phyloP scores from a whole-genome alignment of 2,888 invertebrate species.

The Petrophora chlorosata region DNA sequence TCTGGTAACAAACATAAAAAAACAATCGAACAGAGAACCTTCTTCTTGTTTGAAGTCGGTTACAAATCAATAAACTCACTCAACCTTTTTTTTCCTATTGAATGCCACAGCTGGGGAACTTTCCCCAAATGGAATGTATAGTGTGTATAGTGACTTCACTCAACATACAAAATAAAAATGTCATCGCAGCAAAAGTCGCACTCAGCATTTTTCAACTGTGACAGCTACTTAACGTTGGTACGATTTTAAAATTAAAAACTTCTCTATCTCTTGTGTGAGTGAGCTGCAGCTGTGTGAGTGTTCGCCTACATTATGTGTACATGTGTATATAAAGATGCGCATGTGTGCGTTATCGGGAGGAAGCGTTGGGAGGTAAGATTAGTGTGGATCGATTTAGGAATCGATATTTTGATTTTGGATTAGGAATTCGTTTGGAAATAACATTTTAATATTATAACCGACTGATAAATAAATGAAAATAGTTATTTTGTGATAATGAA shows the following conservation, averaged over 20 bases:
- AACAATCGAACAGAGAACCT: too few relatives aligned
- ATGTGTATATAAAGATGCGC: constrained; percentile 27
- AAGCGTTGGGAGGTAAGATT: constrained; percentile 41
- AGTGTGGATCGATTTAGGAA: constrained; percentile 35
- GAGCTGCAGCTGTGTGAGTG: constrained; percentile 35
- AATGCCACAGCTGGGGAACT: too few relatives aligned
- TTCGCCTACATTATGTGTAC: constrained; percentile 52
- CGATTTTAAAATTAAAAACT: constrained; percentile 78
- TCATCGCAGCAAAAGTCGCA: constrained; percentile 9
- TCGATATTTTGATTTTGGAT: background rate
- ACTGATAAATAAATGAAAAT: too few relatives aligned
- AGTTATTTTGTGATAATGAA: too few relatives aligned
- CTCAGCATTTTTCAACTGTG: constrained; percentile 37
- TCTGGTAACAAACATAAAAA: too few relatives aligned
- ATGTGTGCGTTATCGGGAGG: constrained; percentile 38
- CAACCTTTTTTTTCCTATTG: too few relatives aligned
- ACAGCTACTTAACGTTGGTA: constrained; percentile 54
- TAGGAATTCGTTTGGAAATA: too few relatives aligned
- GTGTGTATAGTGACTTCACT: too few relatives aligned
- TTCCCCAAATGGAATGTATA: too few relatives aligned
- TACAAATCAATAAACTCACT: too few relatives aligned
- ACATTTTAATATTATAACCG: background rate
- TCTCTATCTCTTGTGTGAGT: constrained; percentile 37
- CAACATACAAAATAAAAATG: background rate
- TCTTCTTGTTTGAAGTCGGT: too few relatives aligned